Percentiles rank a stretch among this genome's conserved stretches.
These are phyloP conservation scores for Nixonia krombeini DNA, from an alignment of 1,140 invertebrate genomes.

Conservation along the genomic window DNA sequence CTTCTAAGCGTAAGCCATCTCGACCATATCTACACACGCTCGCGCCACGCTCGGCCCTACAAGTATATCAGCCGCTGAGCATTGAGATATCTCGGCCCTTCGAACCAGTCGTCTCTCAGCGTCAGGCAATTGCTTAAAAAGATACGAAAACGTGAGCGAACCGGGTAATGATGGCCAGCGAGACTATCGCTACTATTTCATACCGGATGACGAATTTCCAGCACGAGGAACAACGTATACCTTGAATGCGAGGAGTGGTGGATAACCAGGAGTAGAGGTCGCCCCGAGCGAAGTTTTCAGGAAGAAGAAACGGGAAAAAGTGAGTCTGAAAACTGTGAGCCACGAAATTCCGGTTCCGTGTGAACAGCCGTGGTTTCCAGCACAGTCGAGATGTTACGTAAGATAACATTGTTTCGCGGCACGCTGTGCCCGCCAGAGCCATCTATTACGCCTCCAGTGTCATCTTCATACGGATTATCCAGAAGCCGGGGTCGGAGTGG, in stretches of 20 bases:
- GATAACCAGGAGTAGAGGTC: too few relatives aligned
- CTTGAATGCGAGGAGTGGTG: too few relatives aligned
- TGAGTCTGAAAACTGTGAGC: conserved; percentile 22
- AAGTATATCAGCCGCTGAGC: conserved; percentile 48
- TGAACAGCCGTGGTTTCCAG: conserved; percentile 49
- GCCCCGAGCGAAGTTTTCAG: too few relatives aligned
- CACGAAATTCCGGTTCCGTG: conserved; percentile 56
- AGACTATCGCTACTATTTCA: neutral
- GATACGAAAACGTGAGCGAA: too few relatives aligned
- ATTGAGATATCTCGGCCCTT: conserved; percentile 53
- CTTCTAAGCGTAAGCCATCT: conserved; percentile 36
- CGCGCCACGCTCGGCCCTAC: conserved; percentile 21
- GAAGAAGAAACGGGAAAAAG: neutral
- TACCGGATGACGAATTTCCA: too few relatives aligned
- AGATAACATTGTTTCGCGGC: conserved; percentile 56
- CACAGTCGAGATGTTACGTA: conserved; percentile 43
- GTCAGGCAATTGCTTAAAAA: too few relatives aligned
- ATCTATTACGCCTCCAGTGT: conserved; percentile 53
- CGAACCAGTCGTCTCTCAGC: too few relatives aligned
- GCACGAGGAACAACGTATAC: too few relatives aligned
- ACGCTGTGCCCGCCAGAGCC: conserved; percentile 23
- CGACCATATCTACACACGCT: conserved; percentile 42
- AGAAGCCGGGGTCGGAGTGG: conserved; percentile 37
- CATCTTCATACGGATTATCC: conserved; percentile 53
- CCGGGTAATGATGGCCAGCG: too few relatives aligned